Base-by-base conservation (phyloP, 2,113 vertebrate genomes). In the Podilymbus podiceps region DNA sequence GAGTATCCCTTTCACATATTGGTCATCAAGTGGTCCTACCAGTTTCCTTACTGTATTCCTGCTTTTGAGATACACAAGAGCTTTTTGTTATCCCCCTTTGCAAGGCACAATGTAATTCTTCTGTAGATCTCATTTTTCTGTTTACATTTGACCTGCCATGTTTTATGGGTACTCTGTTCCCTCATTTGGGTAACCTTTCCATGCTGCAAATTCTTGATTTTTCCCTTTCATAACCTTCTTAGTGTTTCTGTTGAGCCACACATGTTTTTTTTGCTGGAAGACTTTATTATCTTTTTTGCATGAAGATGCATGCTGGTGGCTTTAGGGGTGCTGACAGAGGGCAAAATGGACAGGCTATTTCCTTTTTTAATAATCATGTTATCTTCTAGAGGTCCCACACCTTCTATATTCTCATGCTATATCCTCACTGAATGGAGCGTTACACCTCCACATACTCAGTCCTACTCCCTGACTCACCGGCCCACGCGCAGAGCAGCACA, bases 401-500 rank as follows among this genome's bases (percentile, higher is more conserved):
- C 17, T 86, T 62, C 59, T 47, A 11, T 44, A 44, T 33, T n/a
- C 25, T 56, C 27, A 27, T 9, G 7, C 18, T 30, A 4, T 31
- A 47, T 47, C 72, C 31, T 84, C 47, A 42, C 10, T 62, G 40
- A 79, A 22, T 6, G 15, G 12, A 18, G 23, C 60, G 31, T 58
- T 77, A 40, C 15, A 52, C 11, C 16, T 87, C 64, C 69, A 56
- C 15, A 25, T 22, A 40, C 38, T 62, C 49, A 53, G 35, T 56
- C 53, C 24, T 27, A 1, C 44, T 55, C 13, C 27, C 24, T 27
- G 35, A 7, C 28, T 86, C 50, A 7, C 15, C 4, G 16, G 19
- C 12, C 9, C 28, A 17, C 1, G 0, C 30, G 14, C 28, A 75
- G 35, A 50, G n/a, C 1, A 8, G 5, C 12, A 42, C 11, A 15